These are phyloP conservation scores for Acanthoscelides obtectus DNA, from an alignment of 2,888 invertebrate genomes.

Conservation along the genomic window DNA sequence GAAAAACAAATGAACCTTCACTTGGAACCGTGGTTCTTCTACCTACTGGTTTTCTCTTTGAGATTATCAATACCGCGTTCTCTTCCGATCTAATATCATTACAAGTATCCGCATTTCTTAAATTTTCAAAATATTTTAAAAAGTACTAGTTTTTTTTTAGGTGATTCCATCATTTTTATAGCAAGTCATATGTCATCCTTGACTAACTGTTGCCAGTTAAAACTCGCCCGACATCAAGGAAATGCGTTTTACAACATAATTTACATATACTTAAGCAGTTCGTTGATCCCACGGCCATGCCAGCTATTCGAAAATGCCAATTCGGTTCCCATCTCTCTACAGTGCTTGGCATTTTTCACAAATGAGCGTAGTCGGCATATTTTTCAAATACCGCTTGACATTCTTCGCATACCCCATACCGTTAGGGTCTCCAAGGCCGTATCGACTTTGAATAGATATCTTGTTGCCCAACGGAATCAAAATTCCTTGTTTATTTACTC, in stretches of 20 bases:
- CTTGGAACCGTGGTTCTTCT: too few relatives aligned
- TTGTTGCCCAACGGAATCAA: background rate
- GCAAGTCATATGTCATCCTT: background rate
- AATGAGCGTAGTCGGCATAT: background rate
- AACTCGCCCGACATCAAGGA: background rate
- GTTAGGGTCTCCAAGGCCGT: background rate
- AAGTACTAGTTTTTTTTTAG: too few relatives aligned
- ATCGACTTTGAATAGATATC: background rate
- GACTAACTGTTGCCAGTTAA: background rate
- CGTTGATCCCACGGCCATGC: background rate
- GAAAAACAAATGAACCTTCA: too few relatives aligned
- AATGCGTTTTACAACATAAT: background rate
- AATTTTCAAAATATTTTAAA: too few relatives aligned
- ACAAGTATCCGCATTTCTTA: too few relatives aligned
- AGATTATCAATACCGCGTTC: too few relatives aligned
- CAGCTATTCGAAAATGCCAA: background rate
- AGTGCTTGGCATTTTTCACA: background rate
- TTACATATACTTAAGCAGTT: background rate
- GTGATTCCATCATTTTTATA: background rate
- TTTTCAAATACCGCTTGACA: background rate
- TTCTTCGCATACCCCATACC: background rate
- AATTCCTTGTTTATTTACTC: too few relatives aligned
- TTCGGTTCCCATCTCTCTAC: background rate
- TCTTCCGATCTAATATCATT: too few relatives aligned
- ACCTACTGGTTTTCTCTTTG: too few relatives aligned